Base-by-base conservation (phyloP, 2,113 vertebrate species). In the Pteruthius melanotis region DNA sequence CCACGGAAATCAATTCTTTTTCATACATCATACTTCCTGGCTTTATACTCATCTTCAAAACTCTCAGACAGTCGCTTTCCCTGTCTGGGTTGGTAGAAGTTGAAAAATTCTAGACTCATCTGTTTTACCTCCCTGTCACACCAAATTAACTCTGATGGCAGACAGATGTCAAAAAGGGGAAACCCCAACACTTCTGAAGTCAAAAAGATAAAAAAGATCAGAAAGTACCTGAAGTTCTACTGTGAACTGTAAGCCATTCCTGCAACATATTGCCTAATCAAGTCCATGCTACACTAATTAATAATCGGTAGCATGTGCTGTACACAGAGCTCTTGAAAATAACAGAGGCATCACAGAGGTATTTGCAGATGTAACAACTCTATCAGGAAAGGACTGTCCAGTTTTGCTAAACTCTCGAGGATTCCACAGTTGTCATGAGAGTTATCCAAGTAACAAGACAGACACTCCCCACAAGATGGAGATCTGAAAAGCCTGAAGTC, bases 201-300 rank as follows among this genome's bases (percentile, higher is more conserved):
- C 9, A 80, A 28, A 83, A 82, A 63, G 42, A 66, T 52, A 90
- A 75, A 78, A 71, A 24, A 54, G 2, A 80, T 9, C 0, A 1
- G 12, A 54, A 77, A 72, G 35, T n/a, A 72, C 11, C 15, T 28
- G 0, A 44, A 56, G 17, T 83, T 69, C 26, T 61, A 7, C 50
- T 28, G 52, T 53, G 28, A 84, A 61, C 6, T 50, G 3, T n/a
- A 90, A 66, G 33, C 17, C 17, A 80, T 54, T 80, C 75, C 45
- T 72, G 33, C 2, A 10, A 74, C 14, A 24, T 37, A 72, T 0
- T 72, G 47, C 37, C 60, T 76, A 39, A 94, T 11, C 0, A 0
- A 57, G 54, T 40, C 61, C 35, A 27, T 28, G 18, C 49, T 72
- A 75, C 31, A 19, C n/a, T 31, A 59, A 78, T 16, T 22, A 83